A percentile compares a stretch with the other conserved stretches of the same genome.
Evolutionary conservation across 2,888 invertebrate species (phyloP).

Genomic region (Marronus borbonicus): DNA sequence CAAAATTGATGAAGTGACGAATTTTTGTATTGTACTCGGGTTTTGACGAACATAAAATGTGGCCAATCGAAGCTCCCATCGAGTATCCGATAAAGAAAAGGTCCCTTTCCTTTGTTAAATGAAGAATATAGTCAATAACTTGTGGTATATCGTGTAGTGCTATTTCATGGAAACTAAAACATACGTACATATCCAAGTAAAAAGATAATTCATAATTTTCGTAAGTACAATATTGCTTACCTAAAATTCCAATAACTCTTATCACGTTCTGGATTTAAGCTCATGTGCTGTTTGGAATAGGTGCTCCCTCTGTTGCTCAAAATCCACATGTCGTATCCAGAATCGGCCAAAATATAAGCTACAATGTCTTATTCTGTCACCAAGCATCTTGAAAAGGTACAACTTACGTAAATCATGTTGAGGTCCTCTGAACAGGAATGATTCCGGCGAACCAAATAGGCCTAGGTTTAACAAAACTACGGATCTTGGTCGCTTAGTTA

Average conservation of each 20-base stretch:
- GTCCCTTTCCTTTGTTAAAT: conserved; percentile 69
- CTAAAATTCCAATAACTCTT: conserved; percentile 75
- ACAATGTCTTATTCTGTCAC: conserved; percentile 22
- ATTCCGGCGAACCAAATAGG: conserved; percentile 72
- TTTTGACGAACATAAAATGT: conserved; percentile 68
- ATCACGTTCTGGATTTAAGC: conserved; percentile 66
- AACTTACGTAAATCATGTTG: conserved; percentile 71
- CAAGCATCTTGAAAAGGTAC: not conserved
- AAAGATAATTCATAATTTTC: not conserved
- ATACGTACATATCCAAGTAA: not conserved
- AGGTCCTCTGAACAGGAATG: conserved; percentile 73
- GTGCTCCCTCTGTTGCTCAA: conserved; percentile 76
- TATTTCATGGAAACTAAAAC: conserved; percentile 76
- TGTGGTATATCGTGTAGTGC: conserved; percentile 77
- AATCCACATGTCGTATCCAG: conserved; percentile 74
- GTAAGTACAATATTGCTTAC: conserved; percentile 63
- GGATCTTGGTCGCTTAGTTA: conserved; percentile 52
- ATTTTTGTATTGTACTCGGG: conserved; percentile 65
- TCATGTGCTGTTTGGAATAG: conserved; percentile 72
- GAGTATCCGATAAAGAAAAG: conserved; percentile 76
- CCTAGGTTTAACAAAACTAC: conserved; percentile 73
- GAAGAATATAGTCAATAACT: conserved; percentile 74
- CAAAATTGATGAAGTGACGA: conserved; percentile 61
- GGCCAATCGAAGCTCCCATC: conserved; percentile 69
- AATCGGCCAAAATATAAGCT: conserved; percentile 66